Conservation (phyloP, 2,113 vertebrate genomes). For the Nothocercus nigrocapillus region DNA sequence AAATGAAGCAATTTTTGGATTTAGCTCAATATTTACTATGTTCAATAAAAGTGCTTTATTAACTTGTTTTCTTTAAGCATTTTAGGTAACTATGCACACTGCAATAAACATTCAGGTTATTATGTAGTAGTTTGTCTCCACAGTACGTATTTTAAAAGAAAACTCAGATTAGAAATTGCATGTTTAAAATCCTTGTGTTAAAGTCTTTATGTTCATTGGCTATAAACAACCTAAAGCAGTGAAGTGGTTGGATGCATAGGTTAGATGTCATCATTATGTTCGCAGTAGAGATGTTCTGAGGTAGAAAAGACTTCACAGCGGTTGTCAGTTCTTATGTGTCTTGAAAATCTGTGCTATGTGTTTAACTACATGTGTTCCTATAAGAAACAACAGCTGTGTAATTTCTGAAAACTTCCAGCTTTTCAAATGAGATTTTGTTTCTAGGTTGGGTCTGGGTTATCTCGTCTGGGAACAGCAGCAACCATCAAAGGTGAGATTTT, state of each 20-base stretch:
- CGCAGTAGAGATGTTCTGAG: neutral
- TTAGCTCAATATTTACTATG: neutral
- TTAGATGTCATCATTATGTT: neutral
- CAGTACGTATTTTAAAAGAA: neutral
- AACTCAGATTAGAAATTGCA: neutral
- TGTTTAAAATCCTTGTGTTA: neutral
- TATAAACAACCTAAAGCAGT: neutral
- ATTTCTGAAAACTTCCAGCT: neutral
- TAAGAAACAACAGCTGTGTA: neutral
- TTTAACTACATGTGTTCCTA: neutral
- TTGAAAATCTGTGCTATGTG: neutral
- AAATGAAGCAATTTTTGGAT: neutral
- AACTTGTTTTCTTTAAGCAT: neutral
- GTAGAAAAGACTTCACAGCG: neutral
- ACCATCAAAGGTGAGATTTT: slow-evolving; percentile 86
- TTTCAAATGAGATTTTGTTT: slow-evolving; percentile 44
- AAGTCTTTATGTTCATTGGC: neutral
- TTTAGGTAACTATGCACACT: neutral
- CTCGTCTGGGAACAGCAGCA: slow-evolving; percentile 84
- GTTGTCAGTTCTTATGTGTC: neutral
- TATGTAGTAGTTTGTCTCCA: neutral
- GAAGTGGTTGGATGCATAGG: neutral
- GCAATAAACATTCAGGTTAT: neutral
- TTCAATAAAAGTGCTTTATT: neutral
- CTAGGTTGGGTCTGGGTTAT: slow-evolving; percentile 86